These are phyloP conservation scores for Perithous albicinctus DNA, from an alignment of 2,888 invertebrate genomes.

Conservation along the genomic window DNA sequence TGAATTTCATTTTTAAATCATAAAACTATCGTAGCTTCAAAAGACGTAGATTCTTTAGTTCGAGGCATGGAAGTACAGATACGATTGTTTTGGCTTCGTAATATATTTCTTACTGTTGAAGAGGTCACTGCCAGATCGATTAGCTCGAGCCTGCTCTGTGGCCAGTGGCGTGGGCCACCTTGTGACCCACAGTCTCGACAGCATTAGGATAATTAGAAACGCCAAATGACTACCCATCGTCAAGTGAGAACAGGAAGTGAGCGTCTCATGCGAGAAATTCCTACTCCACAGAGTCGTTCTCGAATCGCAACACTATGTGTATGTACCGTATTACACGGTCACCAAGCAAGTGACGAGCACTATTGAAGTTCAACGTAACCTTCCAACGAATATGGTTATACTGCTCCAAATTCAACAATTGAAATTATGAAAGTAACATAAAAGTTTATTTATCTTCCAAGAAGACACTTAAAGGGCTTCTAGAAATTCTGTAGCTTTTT, in stretches of 20 bases:
- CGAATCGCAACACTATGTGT: slow-evolving; percentile 9
- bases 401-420: not conserved
- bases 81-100: not conserved
- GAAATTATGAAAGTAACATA: not conserved
- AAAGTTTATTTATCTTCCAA: not conserved
- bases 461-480: not conserved
- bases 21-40: too few species aligned
- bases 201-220: slow-evolving; percentile 46
- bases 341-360: slow-evolving; percentile 11
- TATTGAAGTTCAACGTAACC: slow-evolving; percentile 15
- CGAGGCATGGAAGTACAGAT: not conserved
- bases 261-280: slow-evolving; percentile 40
- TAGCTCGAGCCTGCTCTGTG: not conserved
- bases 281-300: slow-evolving; percentile 27
- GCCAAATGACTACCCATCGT: slow-evolving; percentile 52
- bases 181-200: slow-evolving; percentile 41
- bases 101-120: slow-evolving; percentile 13
- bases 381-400: not conserved
- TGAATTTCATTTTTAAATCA: too few species aligned
- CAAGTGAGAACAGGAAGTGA: slow-evolving; percentile 53
- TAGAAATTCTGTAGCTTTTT: not conserved
- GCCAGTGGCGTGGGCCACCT: not conserved
- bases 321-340: slow-evolving; percentile 6
- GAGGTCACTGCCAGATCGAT: not conserved
- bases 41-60: not conserved